Base-by-base conservation (phyloP, 2,113 vertebrate genomes). In the Rissa tridactyla region DNA sequence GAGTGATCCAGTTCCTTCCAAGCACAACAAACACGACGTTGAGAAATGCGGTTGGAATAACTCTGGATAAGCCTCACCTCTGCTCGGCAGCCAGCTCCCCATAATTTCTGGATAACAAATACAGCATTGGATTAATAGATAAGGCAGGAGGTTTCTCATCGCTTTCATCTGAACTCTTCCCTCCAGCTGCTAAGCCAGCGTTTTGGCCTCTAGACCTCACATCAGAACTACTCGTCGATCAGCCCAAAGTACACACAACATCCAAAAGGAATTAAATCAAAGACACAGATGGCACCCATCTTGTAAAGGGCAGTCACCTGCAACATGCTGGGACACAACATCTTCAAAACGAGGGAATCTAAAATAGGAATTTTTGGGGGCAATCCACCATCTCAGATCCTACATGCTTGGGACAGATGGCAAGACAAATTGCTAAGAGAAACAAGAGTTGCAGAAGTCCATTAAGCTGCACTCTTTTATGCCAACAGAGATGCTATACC, bases 11-110 rank as follows among this genome's bases (percentile, higher is more conserved):
- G 91, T 2, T 77, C 73, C 82, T 92, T 97, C 97, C 97, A 97
- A 97, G 91, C 87, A 97, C 96, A 97, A 97, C 97, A 97, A 97
- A 97, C 75, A 82, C 19, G 84, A 95, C 7, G 38, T 83, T 93
- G 94, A 96, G 93, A 96, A 97, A 97, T 88, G 91, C 0, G 0
- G 84, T 88, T 13, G 76, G 94, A 95, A 64, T 93, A 97, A 88
- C 82, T 95, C 84, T 81, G 94, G 78, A 82, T 87, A 97, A 96
- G 79, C 91, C 75, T 95, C 86, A 95, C 84, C 91, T 94, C 91
- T 87, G 84, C 87, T 78, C 32, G 2, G 92, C 87, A 97, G 95
- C 64, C 82, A 83, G 87, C 87, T 95, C 89, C 81, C 89, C 76
- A 81, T 73, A 91, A 92, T 65, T 91, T 95, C 87, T 96, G 93